Conservation (phyloP, 2,113 vertebrate genomes). For the Noturus placidus region DNA sequence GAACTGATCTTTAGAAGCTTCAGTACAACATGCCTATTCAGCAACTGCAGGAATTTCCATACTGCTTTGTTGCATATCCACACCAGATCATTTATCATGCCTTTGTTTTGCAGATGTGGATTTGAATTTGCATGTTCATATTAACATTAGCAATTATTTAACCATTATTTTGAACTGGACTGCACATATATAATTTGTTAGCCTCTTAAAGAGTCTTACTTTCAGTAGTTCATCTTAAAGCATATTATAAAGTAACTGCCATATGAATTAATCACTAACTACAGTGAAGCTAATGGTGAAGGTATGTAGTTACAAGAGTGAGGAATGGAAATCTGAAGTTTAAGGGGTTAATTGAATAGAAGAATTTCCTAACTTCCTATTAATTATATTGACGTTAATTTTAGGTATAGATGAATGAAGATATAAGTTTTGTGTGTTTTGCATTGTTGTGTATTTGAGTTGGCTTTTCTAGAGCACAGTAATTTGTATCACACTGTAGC, state of each 20-base stretch:
- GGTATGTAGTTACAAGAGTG: not conserved
- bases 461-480: not conserved
- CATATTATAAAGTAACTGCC: not conserved
- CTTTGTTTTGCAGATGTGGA: constrained; percentile 3
- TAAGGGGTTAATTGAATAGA: not conserved
- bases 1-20: not conserved
- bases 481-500: not conserved
- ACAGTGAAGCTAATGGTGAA: not conserved
- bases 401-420: not conserved
- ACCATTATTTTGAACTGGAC: not conserved
- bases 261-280: not conserved
- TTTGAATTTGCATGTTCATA: not conserved
- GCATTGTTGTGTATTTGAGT: not conserved
- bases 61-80: constrained; percentile 5
- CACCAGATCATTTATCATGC: not conserved
- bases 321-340: not conserved
- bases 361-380: not conserved
- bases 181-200: not conserved
- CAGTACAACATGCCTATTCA: constrained; percentile 1
- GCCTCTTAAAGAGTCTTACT: not conserved
- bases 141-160: constrained; percentile 22
- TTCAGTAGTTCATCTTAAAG: not conserved
- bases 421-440: not conserved
- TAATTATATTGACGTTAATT: not conserved
- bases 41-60: not conserved